Conservation (phyloP, 2,888 invertebrate species). For the Hymenopus coronatus region DNA sequence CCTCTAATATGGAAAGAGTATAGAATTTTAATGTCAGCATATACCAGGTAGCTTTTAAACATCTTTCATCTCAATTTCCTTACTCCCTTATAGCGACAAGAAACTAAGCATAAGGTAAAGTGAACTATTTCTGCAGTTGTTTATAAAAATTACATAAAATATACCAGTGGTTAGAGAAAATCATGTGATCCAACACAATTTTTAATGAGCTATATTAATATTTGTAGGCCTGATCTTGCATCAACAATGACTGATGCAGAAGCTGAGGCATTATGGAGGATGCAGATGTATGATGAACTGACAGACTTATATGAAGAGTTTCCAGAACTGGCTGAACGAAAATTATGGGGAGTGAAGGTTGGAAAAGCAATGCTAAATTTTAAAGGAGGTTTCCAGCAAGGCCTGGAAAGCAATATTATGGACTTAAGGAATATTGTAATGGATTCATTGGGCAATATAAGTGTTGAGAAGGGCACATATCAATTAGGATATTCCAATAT, state of each 20-base stretch:
- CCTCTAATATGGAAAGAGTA: too few species aligned
- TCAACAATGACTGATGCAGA: constrained; percentile 61
- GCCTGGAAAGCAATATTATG: constrained; percentile 43
- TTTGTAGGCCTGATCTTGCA: constrained; percentile 48
- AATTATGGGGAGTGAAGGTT: constrained; percentile 69
- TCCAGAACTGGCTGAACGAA: constrained; percentile 46
- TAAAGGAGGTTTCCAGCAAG: constrained; percentile 36
- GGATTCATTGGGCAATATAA: constrained; percentile 64
- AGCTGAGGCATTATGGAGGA: constrained; percentile 84
- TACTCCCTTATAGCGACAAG: too few species aligned
- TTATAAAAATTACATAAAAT: too few species aligned
- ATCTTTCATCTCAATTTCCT: too few species aligned
- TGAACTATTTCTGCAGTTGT: too few species aligned
- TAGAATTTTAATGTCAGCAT: too few species aligned
- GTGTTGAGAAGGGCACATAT: constrained; percentile 71
- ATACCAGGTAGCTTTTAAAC: too few species aligned
- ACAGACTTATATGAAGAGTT: constrained; percentile 56
- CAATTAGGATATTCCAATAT: constrained; percentile 72
- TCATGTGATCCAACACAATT: too few species aligned
- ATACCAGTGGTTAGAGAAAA: too few species aligned
- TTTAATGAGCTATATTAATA: neutral
- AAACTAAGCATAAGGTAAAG: too few species aligned
- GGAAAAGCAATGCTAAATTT: constrained; percentile 67
- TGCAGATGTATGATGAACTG: constrained; percentile 79
- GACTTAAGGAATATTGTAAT: constrained; percentile 52